phyloP scores from a whole-genome alignment of 2,113 vertebrate genomes.

The Petrocephalus zakoni region DNA sequence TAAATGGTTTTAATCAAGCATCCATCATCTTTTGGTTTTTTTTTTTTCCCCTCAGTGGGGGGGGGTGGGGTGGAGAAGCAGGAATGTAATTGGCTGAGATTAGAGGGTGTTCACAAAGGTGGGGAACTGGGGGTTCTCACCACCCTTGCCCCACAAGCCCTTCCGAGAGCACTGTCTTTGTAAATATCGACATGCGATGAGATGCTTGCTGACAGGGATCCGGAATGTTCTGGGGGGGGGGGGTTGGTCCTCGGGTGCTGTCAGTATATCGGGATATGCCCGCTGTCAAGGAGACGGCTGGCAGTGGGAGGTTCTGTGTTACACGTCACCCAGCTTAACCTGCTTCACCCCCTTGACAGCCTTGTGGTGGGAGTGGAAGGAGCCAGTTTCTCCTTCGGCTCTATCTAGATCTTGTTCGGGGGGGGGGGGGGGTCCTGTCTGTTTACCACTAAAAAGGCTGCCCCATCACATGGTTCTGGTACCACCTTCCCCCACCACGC shows the following conservation, averaged over 20 bases:
- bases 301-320: not conserved
- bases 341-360: not conserved
- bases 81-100: not conserved
- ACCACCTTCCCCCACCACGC: not conserved
- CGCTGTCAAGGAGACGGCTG: constrained; percentile 9
- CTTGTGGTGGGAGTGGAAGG: not conserved
- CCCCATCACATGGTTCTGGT: not conserved
- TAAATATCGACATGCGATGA: not conserved
- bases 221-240: not conserved
- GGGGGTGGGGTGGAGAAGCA: not conserved
- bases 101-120: not conserved
- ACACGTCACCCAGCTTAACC: constrained; percentile 9
- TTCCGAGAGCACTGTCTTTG: not conserved
- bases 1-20: constrained; percentile 53
- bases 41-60: not conserved
- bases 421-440: not conserved
- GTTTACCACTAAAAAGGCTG: not conserved
- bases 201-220: not conserved
- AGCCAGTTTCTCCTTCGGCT: not conserved
- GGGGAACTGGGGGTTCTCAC: not conserved
- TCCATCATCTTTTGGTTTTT: constrained; percentile 41
- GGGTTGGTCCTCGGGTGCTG: not conserved
- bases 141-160: not conserved
- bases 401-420: not conserved
- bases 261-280: not conserved